Evolutionary conservation across 2,113 vertebrate genomes (phyloP).

Genomic region (Symphodus melops): DNA sequence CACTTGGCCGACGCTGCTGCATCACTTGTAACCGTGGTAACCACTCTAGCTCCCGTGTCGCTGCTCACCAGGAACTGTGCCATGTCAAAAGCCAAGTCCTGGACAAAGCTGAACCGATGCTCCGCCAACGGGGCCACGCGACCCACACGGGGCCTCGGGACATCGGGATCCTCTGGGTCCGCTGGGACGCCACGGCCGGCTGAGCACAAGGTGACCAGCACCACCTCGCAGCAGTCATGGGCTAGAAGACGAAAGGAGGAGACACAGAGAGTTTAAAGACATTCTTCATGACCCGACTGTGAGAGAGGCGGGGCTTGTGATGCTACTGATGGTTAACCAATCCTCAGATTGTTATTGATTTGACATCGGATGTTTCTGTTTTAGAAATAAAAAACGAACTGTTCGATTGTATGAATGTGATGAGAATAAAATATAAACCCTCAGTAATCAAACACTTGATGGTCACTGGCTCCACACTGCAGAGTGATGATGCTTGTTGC

Average conservation of each 20-base stretch:
- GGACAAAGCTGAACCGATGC: conserved; percentile 89
- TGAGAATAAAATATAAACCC: no score
- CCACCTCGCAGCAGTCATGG: conserved; percentile 93
- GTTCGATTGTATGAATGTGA: no score
- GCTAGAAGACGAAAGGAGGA: conserved; percentile 78
- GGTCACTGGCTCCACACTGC: no score
- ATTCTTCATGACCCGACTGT: no score
- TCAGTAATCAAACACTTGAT: no score
- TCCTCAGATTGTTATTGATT: no score
- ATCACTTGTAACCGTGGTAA: conserved; percentile 23
- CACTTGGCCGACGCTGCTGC: conserved; percentile 20
- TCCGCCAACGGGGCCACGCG: conserved; percentile 83
- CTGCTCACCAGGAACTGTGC: conserved; percentile 91
- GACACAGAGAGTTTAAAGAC: neutral
- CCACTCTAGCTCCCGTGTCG: neutral
- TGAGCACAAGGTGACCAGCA: conserved; percentile 90
- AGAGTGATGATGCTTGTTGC: no score
- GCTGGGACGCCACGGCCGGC: conserved; percentile 77
- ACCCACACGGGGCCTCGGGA: conserved; percentile 36
- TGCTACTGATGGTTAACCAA: no score
- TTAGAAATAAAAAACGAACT: no score
- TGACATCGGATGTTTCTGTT: no score
- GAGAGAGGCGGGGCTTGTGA: no score
- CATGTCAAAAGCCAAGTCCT: conserved; percentile 93
- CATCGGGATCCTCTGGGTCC: conserved; percentile 75